phyloP scores from a whole-genome alignment of 2,888 invertebrate genomes.

The Crocallis elinguaria region DNA sequence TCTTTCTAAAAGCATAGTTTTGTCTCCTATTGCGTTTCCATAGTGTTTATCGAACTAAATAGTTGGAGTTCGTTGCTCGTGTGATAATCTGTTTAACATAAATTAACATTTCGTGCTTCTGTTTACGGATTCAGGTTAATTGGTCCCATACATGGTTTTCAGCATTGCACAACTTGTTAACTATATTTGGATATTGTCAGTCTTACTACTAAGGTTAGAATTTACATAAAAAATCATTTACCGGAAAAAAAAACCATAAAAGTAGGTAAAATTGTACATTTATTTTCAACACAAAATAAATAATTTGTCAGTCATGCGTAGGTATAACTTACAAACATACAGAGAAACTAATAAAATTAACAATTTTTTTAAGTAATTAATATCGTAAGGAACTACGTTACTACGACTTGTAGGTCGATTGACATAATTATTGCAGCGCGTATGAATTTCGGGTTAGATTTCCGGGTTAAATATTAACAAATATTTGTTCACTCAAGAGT shows the following conservation, averaged over 20 bases:
- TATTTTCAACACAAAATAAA: neutral
- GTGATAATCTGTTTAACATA: conserved; percentile 8
- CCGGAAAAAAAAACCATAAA: neutral
- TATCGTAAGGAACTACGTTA: too few relatives aligned
- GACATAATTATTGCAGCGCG: too few relatives aligned
- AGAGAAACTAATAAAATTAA: neutral
- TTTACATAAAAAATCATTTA: neutral
- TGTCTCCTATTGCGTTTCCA: too few relatives aligned
- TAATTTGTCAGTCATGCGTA: neutral
- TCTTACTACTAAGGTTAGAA: neutral
- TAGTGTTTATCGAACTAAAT: too few relatives aligned
- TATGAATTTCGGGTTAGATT: too few relatives aligned
- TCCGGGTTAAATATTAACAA: too few relatives aligned
- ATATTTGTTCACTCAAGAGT: too few relatives aligned
- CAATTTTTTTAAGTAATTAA: too few relatives aligned
- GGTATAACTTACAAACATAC: neutral
- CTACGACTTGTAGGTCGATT: too few relatives aligned
- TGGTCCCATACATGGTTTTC: conserved; percentile 23
- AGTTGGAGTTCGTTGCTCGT: too few relatives aligned
- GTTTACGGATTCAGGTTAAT: conserved; percentile 31
- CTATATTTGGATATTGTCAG: neutral
- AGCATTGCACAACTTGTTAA: conserved; percentile 3
- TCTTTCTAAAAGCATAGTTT: too few relatives aligned
- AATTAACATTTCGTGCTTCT: conserved; percentile 10
- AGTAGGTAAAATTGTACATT: neutral